Conservation (phyloP, 2,888 invertebrate species). For the Drosophila paracracens region DNA sequence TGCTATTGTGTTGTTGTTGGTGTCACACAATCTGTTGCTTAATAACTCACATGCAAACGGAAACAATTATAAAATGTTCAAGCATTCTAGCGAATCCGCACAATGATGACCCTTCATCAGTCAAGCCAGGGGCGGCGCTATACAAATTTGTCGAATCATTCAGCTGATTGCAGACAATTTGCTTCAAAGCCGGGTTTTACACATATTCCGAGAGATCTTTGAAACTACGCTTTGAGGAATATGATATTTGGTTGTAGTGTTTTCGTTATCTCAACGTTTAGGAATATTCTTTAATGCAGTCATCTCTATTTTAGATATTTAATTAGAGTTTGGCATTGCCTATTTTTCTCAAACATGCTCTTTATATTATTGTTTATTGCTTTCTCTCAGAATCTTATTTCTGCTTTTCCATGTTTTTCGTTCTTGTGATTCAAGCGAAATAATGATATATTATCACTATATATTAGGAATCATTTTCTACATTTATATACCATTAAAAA, state of each 20-base stretch:
- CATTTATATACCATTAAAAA: too few species aligned
- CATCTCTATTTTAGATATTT: neutral
- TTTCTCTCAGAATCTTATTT: neutral
- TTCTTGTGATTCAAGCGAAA: neutral
- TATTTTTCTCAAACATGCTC: neutral
- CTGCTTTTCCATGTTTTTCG: neutral
- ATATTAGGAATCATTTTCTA: too few species aligned
- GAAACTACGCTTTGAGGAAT: neutral
- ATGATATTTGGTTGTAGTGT: neutral
- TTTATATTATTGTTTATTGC: neutral
- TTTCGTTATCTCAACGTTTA: neutral
- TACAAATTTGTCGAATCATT: slow-evolving; percentile 16
- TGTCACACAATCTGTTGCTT: slow-evolving; percentile 21
- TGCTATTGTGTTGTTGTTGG: slow-evolving; percentile 1
- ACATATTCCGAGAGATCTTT: neutral
- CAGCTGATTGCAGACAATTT: slow-evolving; percentile 17
- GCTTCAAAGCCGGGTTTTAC: neutral
- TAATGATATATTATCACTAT: too few species aligned
- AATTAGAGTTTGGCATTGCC: neutral
- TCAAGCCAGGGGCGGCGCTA: neutral
- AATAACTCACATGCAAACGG: slow-evolving; percentile 58
- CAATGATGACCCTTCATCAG: slow-evolving; percentile 3
- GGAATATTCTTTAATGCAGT: neutral
- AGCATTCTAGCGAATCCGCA: slow-evolving; percentile 28
- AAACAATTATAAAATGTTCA: slow-evolving; percentile 63